These are phyloP conservation scores for Unio delphinus DNA, from an alignment of 2,888 invertebrate species.

Conservation along the genomic window DNA sequence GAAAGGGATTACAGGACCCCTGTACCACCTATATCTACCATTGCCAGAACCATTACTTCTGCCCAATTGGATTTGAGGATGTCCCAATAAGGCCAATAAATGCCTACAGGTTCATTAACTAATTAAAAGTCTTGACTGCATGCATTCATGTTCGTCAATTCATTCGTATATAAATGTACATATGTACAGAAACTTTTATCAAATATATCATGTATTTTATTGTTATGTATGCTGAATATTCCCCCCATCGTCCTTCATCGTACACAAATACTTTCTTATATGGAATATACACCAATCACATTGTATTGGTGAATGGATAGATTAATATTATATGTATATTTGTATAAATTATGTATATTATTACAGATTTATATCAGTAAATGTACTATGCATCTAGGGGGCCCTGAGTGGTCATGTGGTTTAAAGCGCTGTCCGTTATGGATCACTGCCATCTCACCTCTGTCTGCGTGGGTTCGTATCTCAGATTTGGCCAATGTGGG, in stretches of 20 bases:
- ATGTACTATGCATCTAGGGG: too few species aligned
- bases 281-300: not conserved
- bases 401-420: too few species aligned
- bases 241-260: not conserved
- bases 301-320: not conserved
- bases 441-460: too few species aligned
- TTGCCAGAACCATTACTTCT: slow-evolving; percentile 69
- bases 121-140: not conserved
- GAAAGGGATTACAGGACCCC: slow-evolving; percentile 57
- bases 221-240: not conserved
- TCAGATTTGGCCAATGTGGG: too few species aligned
- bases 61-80: slow-evolving; percentile 68
- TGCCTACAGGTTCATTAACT: slow-evolving; percentile 57
- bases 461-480: too few species aligned
- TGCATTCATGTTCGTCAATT: too few species aligned
- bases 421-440: too few species aligned
- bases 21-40: slow-evolving; percentile 64
- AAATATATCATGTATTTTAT: not conserved
- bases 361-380: too few species aligned
- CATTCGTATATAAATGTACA: too few species aligned
- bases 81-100: slow-evolving; percentile 50
- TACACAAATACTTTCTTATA: too few species aligned
- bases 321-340: not conserved
- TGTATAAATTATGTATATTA: too few species aligned
- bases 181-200: not conserved